Base-by-base conservation (phyloP, 2,113 vertebrate genomes). In the Rana temporaria region DNA sequence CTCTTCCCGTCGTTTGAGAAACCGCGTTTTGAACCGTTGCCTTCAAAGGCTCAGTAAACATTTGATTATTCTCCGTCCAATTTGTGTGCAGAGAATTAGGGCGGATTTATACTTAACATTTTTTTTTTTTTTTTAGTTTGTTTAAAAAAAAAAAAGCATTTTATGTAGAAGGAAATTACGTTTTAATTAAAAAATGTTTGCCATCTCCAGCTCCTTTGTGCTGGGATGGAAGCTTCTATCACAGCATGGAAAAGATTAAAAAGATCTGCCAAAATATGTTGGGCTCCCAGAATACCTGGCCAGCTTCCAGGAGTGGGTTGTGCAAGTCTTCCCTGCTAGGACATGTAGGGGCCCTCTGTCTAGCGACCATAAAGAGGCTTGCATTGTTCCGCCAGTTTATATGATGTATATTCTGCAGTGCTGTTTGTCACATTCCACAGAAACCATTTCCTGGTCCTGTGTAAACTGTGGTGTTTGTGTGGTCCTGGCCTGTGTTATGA, bases 171-270 rank as follows among this genome's bases (percentile, higher is more conserved):
- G 80, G 71, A 55, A 68, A 60, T 76, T 76, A 38, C 30, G 12
- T 68, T 75, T 83, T 83, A 83, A 76, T 83, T 74, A 76, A 60
- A 60, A 68, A 68, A 17, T 67, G 62, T 67, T 67, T 65, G 64
- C 62, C 59, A 75, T 83, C 71, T 76, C 81, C 64, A 55, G 70
- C 15, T 82, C 62, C 34, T 81, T 82, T 82, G 80, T 66, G 52
- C 15, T 67, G 17, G 16, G 52, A 20, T 76, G 32, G 63, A 83
- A 68, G 63, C 64, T 83, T 83, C 15, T 20, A 83, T 63, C 63
- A 76, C 76, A 75, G 72, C 63, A 67, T 76, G 63, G 56, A 83
- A 76, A 76, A 82, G 55, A 85, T 74, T 34, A 78, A 62, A 74
- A 42, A 48, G 63, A 42, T 85, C 67, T 79, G 76, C 76, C 75